Conservation (phyloP, 2,113 vertebrate genomes). For the Ptilorrhoa leucosticta region DNA sequence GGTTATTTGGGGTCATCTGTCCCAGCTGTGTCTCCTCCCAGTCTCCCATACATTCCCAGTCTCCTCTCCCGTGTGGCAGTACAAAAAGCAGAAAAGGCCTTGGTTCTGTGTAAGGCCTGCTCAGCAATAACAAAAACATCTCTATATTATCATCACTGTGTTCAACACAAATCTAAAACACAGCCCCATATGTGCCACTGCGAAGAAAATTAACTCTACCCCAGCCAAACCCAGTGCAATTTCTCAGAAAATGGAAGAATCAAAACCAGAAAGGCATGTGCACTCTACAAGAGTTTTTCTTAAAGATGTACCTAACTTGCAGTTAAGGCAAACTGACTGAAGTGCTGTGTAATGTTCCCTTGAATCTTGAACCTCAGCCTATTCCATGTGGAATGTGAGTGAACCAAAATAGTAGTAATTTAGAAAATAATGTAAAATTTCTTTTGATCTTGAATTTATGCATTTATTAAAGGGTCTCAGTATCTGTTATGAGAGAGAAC, state of each 20-base stretch:
- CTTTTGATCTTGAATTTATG: background rate
- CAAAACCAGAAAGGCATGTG: background rate
- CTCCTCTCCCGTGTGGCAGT: rapidly evolving
- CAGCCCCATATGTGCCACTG: background rate
- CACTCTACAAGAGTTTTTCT: background rate
- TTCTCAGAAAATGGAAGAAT: background rate
- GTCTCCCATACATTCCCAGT: no score
- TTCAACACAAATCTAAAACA: background rate
- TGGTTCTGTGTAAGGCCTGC: background rate
- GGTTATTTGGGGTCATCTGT: background rate
- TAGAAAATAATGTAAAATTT: background rate
- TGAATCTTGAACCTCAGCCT: background rate
- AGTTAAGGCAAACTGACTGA: background rate
- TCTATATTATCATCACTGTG: background rate
- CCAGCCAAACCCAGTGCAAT: background rate
- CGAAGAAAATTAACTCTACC: background rate
- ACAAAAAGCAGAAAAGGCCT: background rate
- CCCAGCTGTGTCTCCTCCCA: background rate
- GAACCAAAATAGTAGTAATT: background rate
- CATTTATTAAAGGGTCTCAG: background rate
- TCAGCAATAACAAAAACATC: background rate
- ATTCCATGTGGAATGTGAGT: background rate
- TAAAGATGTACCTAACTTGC: background rate
- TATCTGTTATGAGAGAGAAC: background rate
- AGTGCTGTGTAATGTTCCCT: background rate